These are phyloP conservation scores for Mormoops blainvillei DNA, from an alignment of 2,113 vertebrate genomes.

Conservation along the genomic window DNA sequence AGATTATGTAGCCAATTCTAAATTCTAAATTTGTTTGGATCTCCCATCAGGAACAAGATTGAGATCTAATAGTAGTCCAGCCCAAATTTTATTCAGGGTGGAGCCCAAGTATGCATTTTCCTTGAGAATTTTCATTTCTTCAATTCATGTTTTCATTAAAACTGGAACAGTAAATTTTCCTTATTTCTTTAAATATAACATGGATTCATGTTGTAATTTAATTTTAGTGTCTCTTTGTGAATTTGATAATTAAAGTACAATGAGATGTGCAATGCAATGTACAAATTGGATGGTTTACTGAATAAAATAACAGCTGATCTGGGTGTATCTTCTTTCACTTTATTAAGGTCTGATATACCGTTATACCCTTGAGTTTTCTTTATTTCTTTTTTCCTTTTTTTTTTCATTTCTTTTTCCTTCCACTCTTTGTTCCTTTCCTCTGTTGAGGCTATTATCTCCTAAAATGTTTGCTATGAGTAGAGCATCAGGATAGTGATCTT, in stretches of 20 bases:
- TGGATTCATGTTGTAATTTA: not conserved
- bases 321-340: not conserved
- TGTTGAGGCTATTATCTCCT: not conserved
- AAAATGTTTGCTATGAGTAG: not conserved
- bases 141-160: not conserved
- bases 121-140: not conserved
- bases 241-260: slow-evolving; percentile 12
- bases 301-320: not conserved
- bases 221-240: not conserved
- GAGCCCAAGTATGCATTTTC: not conserved
- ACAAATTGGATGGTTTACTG: not conserved
- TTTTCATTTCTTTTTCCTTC: not conserved
- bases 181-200: not conserved
- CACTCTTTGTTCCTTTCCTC: not conserved
- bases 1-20: not conserved
- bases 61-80: not conserved
- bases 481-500: not conserved
- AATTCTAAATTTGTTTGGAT: not conserved
- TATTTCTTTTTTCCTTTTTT: not conserved
- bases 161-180: not conserved
- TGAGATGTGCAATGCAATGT: not conserved
- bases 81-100: not conserved
- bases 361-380: not conserved
- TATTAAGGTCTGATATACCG: not conserved
- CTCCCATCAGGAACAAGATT: not conserved